Base-by-base conservation (phyloP, 2,797 vertebrate species). In the Bufotes viridis region DNA sequence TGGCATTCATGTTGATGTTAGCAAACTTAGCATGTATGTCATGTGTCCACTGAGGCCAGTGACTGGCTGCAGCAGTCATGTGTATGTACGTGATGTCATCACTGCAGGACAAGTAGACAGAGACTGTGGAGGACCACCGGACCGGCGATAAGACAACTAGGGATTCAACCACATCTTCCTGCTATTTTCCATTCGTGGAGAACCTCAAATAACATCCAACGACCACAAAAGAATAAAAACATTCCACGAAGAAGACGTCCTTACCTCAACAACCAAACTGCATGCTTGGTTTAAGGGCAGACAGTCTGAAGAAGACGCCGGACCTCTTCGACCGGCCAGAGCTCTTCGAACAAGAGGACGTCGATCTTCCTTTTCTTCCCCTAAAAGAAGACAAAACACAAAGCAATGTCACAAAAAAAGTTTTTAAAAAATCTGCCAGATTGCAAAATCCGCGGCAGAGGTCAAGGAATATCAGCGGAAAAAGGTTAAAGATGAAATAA, bases 401-500 rank as follows among this genome's bases (percentile, higher is more conserved):
- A 81, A 10, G 51, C 60, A 49, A 93, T 93, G 93, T 85, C 12
- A 63, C 22, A 20, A 94, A 94, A 94, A 95, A 95, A 96, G 96
- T 94, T 94, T 96, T 97, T 42, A 96, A 96, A 95, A 96, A 96
- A 98, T 97, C 96, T 96, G 93, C 95, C 93, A 94, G 96, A 96
- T 95, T 94, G 93, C 94, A 93, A 94, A 93, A 91, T 91, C 93
- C 6, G 11, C 95, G 90, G 93, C 96, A 95, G 97, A 98, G 98
- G 98, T 98, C 97, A 98, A 97, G 97, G 97, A 96, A 98, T 97
- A 95, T 95, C 96, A 95, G 94, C 95, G 89, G 90, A 95, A 95
- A 42, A 98, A 99, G 98, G 97, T 99, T 96, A 98, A 97, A 98
- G 97, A 98, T 97, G 97, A 98, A 98, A 98, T 98, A 96, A 97